Conservation (phyloP, 1,140 invertebrate genomes). For the Frieseomelitta varia region DNA sequence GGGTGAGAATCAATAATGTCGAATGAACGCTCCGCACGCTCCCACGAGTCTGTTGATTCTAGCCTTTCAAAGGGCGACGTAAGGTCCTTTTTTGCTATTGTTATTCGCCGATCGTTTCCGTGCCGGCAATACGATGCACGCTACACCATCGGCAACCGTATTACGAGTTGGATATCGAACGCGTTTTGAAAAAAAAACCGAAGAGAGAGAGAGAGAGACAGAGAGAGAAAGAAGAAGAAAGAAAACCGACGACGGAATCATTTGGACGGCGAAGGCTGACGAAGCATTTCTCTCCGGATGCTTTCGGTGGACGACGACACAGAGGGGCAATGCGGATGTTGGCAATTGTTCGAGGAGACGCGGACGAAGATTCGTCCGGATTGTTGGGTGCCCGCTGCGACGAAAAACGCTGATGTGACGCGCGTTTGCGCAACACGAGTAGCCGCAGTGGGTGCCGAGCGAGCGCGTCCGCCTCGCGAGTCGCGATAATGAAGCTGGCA, state of each 20-base stretch:
- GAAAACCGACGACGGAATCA: neutral
- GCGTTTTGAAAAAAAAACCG: neutral
- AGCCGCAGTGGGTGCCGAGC: slow-evolving; percentile 16
- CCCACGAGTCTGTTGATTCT: slow-evolving; percentile 68
- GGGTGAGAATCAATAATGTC: slow-evolving; percentile 68
- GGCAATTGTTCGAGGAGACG: neutral
- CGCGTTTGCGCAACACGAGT: slow-evolving; percentile 21
- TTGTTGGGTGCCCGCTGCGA: neutral
- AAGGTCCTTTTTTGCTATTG: slow-evolving; percentile 43
- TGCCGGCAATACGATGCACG: neutral
- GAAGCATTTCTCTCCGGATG: neutral
- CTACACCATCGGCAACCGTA: too few species aligned
- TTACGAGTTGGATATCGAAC: neutral
- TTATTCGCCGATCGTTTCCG: slow-evolving; percentile 40
- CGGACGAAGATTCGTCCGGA: too few species aligned
- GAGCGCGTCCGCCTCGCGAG: neutral
- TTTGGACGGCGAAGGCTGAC: neutral
- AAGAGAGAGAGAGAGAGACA: too few species aligned
- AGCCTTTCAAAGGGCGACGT: slow-evolving; percentile 59
- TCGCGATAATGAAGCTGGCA: slow-evolving; percentile 19
- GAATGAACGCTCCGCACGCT: slow-evolving; percentile 65
- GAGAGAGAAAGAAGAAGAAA: neutral
- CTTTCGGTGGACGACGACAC: neutral
- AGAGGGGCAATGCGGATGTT: neutral
- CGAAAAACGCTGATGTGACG: slow-evolving; percentile 11